phyloP scores from a whole-genome alignment of 2,797 vertebrate species.

The Pogoniulus pusillus region DNA sequence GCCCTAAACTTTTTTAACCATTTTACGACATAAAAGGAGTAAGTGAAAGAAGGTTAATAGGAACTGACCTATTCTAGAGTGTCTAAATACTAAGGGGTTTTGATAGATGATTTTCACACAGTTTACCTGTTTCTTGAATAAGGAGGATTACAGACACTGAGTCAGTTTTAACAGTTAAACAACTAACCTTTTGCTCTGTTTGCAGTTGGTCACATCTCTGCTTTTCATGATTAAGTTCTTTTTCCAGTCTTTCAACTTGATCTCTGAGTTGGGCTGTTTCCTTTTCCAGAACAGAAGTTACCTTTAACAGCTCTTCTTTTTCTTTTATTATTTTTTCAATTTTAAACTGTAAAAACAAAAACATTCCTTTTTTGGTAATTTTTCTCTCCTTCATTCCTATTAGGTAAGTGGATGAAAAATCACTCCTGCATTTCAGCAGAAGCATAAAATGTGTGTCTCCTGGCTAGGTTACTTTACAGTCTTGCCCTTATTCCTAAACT shows the following conservation, averaged over 20 bases:
- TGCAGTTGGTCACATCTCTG: conserved; percentile 83
- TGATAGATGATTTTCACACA: conserved; percentile 56
- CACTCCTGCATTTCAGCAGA: background rate
- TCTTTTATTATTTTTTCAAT: conserved; percentile 93
- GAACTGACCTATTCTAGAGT: conserved; percentile 58
- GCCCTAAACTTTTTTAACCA: conserved; percentile 64
- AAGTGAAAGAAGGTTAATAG: conserved; percentile 65
- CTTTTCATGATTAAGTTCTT: conserved; percentile 85
- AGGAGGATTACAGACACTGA: conserved; percentile 1
- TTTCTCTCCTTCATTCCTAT: background rate
- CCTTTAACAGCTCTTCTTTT: conserved; percentile 90
- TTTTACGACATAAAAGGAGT: conserved; percentile 70
- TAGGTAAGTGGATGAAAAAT: background rate
- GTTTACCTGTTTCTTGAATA: conserved; percentile 48
- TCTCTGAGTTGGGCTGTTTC: conserved; percentile 86
- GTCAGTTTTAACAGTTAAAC: conserved; percentile 22
- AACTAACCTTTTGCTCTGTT: conserved; percentile 89
- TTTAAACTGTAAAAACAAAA: conserved; percentile 84
- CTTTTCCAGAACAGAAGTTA: conserved; percentile 85
- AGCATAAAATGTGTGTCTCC: background rate
- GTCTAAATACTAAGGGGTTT: conserved; percentile 30
- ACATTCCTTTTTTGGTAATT: background rate
- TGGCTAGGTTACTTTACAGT: background rate
- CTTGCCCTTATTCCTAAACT: background rate
- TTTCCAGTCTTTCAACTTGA: conserved; percentile 84